A percentile compares a stretch with the other conserved stretches of the same genome.
phyloP scores from a whole-genome alignment of 2,888 invertebrate species.

The Chalcosyrphus nemorum region DNA sequence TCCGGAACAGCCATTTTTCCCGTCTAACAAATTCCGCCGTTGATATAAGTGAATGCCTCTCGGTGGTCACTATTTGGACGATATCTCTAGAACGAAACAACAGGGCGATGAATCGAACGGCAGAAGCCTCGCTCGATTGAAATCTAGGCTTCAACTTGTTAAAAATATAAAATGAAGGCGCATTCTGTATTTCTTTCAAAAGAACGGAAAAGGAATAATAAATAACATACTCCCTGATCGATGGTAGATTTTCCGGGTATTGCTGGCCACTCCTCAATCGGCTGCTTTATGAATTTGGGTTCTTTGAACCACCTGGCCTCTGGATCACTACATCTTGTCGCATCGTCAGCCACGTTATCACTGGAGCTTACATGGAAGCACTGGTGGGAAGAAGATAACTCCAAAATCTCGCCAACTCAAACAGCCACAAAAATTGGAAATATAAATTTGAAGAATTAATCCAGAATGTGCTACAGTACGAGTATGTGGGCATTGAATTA shows the following conservation, averaged over 20 bases:
- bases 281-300: background rate
- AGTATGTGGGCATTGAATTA: no score
- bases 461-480: background rate
- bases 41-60: no score
- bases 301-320: constrained; percentile 19
- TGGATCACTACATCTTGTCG: no score
- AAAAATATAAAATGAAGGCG: background rate
- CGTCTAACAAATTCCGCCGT: background rate
- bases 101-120: background rate
- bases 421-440: no score
- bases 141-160: constrained; percentile 4
- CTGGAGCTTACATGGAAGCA: no score
- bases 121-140: constrained; percentile 6
- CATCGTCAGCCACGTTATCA: no score
- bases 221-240: background rate
- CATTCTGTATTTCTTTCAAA: background rate
- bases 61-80: no score
- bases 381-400: no score
- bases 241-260: background rate
- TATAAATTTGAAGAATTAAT: background rate
- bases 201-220: background rate
- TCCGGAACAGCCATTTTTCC: background rate
- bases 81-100: no score
- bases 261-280: constrained; percentile 9
- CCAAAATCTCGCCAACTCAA: no score